Evolutionary conservation across 1,140 invertebrate species (phyloP).

Genomic region (Drosophila pseudoobscura): DNA sequence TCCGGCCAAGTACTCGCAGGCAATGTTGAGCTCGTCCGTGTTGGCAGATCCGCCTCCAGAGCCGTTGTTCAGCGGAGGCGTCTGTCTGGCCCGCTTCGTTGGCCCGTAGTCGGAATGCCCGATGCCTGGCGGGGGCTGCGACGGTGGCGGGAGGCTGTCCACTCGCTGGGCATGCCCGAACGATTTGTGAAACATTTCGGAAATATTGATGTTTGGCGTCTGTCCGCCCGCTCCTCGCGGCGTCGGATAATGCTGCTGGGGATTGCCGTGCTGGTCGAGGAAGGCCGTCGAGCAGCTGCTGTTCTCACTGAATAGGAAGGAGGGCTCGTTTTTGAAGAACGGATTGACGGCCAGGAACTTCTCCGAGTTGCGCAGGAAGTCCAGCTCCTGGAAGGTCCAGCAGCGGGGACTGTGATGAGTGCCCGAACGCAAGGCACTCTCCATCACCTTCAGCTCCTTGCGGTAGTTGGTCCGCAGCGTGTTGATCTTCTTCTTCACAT

Average conservation of each 20-base stretch:
- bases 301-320: constrained; percentile 65
- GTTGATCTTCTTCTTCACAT: constrained; percentile 81
- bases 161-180: constrained; percentile 63
- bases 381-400: constrained; percentile 78
- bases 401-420: constrained; percentile 71
- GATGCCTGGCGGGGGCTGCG: constrained; percentile 17
- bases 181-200: constrained; percentile 80
- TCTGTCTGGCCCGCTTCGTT: constrained; percentile 53
- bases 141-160: constrained; percentile 42
- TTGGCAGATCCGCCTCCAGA: constrained; percentile 14
- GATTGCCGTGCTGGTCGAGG: constrained; percentile 46
- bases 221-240: constrained; percentile 33
- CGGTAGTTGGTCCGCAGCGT: constrained; percentile 77
- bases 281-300: constrained; percentile 61
- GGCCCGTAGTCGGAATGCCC: constrained; percentile 7
- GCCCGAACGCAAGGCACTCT: constrained; percentile 66
- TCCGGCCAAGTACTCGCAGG: constrained; percentile 71
- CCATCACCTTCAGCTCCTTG: constrained; percentile 77
- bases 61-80: constrained; percentile 33
- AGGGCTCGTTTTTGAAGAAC: constrained; percentile 62
- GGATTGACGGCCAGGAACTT: constrained; percentile 78
- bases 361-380: constrained; percentile 75
- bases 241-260: constrained; percentile 49
- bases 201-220: constrained; percentile 71
- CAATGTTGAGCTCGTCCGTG: constrained; percentile 76